Conservation (phyloP, 1,140 invertebrate species). For the Vanessa tameamea region DNA sequence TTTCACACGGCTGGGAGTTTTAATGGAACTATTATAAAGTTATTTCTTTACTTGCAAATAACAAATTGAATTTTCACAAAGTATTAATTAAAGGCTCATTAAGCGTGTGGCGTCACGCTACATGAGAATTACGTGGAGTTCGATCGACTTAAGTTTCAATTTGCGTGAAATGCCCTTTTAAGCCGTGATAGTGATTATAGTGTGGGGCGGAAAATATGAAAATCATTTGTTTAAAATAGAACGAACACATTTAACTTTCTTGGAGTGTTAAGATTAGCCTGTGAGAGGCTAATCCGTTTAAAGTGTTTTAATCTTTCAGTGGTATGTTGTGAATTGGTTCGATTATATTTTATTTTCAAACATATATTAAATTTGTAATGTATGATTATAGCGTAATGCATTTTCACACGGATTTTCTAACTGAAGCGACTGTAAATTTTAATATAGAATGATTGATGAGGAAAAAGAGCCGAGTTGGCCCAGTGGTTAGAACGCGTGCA, state of each 20-base stretch:
- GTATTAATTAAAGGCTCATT: slow-evolving; percentile 59
- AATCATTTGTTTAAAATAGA: background rate
- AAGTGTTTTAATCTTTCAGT: too few species aligned
- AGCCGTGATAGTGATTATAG: slow-evolving; percentile 5
- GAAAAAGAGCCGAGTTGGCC: too few species aligned
- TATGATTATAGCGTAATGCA: too few species aligned
- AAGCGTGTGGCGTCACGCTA: slow-evolving; percentile 48
- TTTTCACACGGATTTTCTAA: too few species aligned
- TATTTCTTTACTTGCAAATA: slow-evolving; percentile 56
- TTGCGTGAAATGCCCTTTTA: slow-evolving; percentile 41
- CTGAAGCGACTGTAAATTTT: too few species aligned
- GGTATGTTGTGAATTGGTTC: too few species aligned
- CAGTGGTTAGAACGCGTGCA: too few species aligned
- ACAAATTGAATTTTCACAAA: slow-evolving; percentile 53
- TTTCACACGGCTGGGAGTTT: slow-evolving; percentile 3
- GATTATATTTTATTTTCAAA: too few species aligned
- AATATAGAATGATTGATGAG: too few species aligned
- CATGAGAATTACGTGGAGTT: slow-evolving; percentile 37
- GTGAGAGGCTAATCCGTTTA: background rate
- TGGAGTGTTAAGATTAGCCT: background rate
- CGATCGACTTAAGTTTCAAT: slow-evolving; percentile 47
- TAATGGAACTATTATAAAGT: slow-evolving; percentile 49
- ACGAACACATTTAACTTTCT: background rate
- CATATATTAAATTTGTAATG: too few species aligned
- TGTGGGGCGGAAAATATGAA: background rate